A percentile compares a stretch with the other conserved stretches of the same genome.
phyloP scores from a whole-genome alignment of 1,140 invertebrate genomes.

The Vanessa atalanta region DNA sequence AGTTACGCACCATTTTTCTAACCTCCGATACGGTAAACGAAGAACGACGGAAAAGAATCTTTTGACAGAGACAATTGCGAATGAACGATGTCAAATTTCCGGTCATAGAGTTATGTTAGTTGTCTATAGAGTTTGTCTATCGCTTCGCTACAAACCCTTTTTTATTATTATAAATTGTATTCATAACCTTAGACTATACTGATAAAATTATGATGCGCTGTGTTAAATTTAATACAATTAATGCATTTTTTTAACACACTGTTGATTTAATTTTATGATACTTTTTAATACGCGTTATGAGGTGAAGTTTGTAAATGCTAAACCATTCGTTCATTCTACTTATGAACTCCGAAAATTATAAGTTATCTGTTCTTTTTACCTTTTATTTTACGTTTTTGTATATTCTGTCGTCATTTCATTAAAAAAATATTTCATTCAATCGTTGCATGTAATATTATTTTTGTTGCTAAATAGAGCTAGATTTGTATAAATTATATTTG shows the following conservation, averaged over 20 bases:
- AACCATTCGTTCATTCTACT: slow-evolving; percentile 23
- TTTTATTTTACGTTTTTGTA: slow-evolving; percentile 8
- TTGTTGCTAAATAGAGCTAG: slow-evolving; percentile 57
- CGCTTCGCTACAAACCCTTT: neutral
- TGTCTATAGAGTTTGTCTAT: neutral
- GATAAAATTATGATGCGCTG: too few species aligned
- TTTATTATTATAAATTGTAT: neutral
- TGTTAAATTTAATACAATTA: too few species aligned
- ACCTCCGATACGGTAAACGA: slow-evolving; percentile 75
- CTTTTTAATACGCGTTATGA: too few species aligned
- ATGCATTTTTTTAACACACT: too few species aligned
- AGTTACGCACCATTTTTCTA: slow-evolving; percentile 77
- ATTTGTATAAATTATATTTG: slow-evolving; percentile 54
- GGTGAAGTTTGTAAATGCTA: neutral
- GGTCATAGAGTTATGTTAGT: slow-evolving; percentile 27
- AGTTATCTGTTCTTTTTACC: slow-evolving; percentile 1
- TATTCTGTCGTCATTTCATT: slow-evolving; percentile 36
- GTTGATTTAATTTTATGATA: too few species aligned
- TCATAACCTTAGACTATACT: neutral
- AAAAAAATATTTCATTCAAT: slow-evolving; percentile 58
- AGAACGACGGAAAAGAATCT: slow-evolving; percentile 73
- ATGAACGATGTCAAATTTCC: slow-evolving; percentile 45
- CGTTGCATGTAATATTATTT: slow-evolving; percentile 60
- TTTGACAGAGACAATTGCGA: slow-evolving; percentile 58
- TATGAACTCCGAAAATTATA: neutral